Evolutionary conservation across 2,797 vertebrate genomes (phyloP).

Genomic region (Masticophis lateralis): DNA sequence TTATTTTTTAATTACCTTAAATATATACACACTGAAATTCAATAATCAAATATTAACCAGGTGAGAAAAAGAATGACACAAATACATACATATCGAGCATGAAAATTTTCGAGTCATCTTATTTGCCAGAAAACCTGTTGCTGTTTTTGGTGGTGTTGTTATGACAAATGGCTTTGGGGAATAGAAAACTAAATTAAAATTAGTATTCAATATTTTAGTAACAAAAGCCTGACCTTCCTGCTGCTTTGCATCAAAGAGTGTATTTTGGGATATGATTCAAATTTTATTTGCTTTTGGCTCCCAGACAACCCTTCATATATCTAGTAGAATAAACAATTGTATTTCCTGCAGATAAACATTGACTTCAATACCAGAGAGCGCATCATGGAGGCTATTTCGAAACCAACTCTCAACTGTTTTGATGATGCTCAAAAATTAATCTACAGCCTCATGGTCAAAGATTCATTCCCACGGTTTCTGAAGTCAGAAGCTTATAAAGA

Average conservation of each 20-base stretch:
- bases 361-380: conserved; percentile 86
- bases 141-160: not conserved
- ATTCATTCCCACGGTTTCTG: conserved; percentile 93
- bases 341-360: conserved; percentile 89
- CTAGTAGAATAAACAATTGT: conserved; percentile 33
- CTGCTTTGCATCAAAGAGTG: conserved; percentile 46
- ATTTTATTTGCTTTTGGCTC: not conserved
- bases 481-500: conserved; percentile 89
- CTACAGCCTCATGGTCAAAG: conserved; percentile 91
- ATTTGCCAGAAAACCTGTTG: conserved; percentile 15
- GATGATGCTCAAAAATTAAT: conserved; percentile 89
- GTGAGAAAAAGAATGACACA: not conserved
- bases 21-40: not conserved
- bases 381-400: conserved; percentile 86
- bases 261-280: conserved; percentile 42
- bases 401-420: conserved; percentile 87
- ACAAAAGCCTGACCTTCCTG: conserved; percentile 35
- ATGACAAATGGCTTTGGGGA: not conserved
- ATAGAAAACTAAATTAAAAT: conserved; percentile 12
- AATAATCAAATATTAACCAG: not conserved
- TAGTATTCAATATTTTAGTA: conserved; percentile 10
- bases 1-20: not conserved
- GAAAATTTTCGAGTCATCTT: not conserved
- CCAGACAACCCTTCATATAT: not conserved
- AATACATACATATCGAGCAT: not conserved